Evolutionary conservation across 2,888 invertebrate species (phyloP).

Genomic region (Phyllotreta striolata): DNA sequence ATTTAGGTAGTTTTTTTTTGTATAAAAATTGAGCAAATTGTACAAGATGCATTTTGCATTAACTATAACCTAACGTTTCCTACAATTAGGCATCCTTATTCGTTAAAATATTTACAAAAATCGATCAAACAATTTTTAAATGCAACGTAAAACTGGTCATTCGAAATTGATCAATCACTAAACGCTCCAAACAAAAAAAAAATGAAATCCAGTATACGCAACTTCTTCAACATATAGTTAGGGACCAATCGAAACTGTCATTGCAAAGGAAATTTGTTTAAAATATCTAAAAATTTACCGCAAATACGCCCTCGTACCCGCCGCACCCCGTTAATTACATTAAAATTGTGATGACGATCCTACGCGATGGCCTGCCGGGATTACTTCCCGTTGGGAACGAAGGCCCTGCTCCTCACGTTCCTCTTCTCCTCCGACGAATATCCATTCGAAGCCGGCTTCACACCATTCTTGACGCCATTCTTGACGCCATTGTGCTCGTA

Average conservation of each 20-base stretch:
- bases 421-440: slow-evolving; percentile 61
- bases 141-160: not conserved
- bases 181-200: no score
- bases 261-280: no score
- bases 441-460: slow-evolving; percentile 62
- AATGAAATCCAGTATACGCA: no score
- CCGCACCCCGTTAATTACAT: not conserved
- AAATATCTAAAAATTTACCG: no score
- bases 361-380: slow-evolving; percentile 22
- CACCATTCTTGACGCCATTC: slow-evolving; percentile 50
- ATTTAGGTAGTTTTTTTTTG: no score
- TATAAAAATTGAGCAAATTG: no score
- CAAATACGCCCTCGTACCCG: not conserved
- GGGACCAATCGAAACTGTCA: no score
- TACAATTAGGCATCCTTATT: no score
- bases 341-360: slow-evolving; percentile 36
- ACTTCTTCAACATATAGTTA: no score
- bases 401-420: slow-evolving; percentile 63
- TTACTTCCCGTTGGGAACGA: slow-evolving; percentile 55
- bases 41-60: no score
- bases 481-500: slow-evolving; percentile 54
- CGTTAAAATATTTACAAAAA: slow-evolving; percentile 9
- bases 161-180: not conserved
- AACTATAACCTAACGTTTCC: no score
- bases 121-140: not conserved